Base-by-base conservation (phyloP, 2,888 invertebrate species). In the Aquatica leii region DNA sequence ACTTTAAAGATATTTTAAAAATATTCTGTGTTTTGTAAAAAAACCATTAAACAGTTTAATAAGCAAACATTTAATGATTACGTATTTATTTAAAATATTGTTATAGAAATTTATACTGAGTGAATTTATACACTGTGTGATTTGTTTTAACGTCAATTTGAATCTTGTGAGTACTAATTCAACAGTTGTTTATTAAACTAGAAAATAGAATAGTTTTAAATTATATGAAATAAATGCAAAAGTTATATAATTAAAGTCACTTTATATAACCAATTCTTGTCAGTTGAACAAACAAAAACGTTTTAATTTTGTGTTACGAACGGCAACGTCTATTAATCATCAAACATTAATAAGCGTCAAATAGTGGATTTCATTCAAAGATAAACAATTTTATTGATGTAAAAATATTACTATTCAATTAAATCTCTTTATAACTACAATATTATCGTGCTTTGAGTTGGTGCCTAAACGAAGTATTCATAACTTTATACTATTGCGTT, bases 1-100 rank as follows among this genome's bases (percentile, higher is more conserved):
- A 34, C 41, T 54, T 37, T 40, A 49, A 63, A 56, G 54, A 46
- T 51, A 50, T 41, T 51, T 11, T 43, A 58, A 48, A 58, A 59
- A 60, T 49, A 15, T 24, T 17, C n/a, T 54, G 53, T 62, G 57
- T 62, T 62, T 56, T 56, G n/a, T n/a, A n/a, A n/a, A n/a, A n/a
- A n/a, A n/a, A n/a, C n/a, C n/a, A n/a, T n/a, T n/a, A n/a, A n/a
- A n/a, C n/a, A n/a, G n/a, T n/a, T n/a, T n/a, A n/a, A n/a, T n/a
- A n/a, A n/a, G n/a, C n/a, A n/a, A n/a, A n/a, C n/a, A n/a, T n/a
- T n/a, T n/a, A n/a, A n/a, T n/a, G n/a, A n/a, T n/a, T n/a, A n/a
- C n/a, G n/a, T n/a, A n/a, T n/a, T n/a, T n/a, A n/a, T n/a, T n/a
- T n/a, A n/a, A n/a, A n/a, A n/a, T 60, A 20, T 48, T 34, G 43